Percentiles rank a stretch among this genome's conserved stretches.
Evolutionary conservation across 2,797 vertebrate species (phyloP).

Genomic region (Neosilurus mollespiculum): DNA sequence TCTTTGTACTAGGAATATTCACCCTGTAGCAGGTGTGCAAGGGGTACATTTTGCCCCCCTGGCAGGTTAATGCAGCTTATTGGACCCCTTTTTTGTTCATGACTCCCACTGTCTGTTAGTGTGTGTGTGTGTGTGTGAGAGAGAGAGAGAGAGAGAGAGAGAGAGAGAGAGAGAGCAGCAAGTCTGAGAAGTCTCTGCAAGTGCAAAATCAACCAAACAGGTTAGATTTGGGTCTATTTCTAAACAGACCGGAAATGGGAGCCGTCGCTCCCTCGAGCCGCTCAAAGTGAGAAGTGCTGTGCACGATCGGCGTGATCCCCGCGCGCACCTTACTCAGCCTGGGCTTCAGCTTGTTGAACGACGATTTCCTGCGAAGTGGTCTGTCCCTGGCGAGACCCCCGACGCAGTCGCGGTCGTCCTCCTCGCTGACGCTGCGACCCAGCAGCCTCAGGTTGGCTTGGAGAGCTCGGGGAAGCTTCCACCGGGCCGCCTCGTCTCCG

Average conservation of each 20-base stretch:
- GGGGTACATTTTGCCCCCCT: background rate
- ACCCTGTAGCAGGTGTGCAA: background rate
- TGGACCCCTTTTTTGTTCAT: background rate
- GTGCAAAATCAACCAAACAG: conserved; percentile 74
- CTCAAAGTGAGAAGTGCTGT: conserved; percentile 73
- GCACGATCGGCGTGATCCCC: conserved; percentile 81
- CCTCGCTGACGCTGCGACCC: conserved; percentile 53
- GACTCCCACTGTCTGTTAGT: background rate
- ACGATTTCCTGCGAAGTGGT: conserved; percentile 75
- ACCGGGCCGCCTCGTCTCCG: conserved; percentile 60
- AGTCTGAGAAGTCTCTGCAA: background rate
- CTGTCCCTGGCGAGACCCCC: conserved; percentile 55
- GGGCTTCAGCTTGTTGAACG: conserved; percentile 75
- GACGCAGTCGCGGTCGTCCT: conserved; percentile 54
- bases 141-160: too few species aligned
- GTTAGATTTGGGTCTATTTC: conserved; percentile 80
- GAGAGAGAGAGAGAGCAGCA: background rate
- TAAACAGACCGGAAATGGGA: conserved; percentile 61
- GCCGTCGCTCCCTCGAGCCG: conserved; percentile 64
- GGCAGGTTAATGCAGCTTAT: background rate
- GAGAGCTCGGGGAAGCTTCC: conserved; percentile 84
- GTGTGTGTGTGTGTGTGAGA: too few species aligned
- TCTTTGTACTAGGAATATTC: background rate
- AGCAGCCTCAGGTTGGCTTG: conserved; percentile 77
- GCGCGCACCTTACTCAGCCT: conserved; percentile 78